Evolutionary conservation across 2,888 invertebrate genomes (phyloP).

Genomic region (Sinhomidia bicolor): DNA sequence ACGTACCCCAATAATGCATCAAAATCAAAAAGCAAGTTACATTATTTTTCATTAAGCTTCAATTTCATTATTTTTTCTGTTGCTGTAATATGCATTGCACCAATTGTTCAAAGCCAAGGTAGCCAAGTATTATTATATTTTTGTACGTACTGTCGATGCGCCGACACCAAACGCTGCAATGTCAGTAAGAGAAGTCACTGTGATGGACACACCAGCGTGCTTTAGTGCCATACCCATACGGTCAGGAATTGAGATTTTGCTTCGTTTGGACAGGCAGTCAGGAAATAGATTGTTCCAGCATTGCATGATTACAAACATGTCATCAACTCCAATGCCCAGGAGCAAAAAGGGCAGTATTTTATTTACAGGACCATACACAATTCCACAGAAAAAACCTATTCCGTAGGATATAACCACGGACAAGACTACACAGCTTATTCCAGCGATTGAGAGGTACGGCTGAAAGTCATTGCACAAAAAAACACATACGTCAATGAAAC

Average conservation of each 20-base stretch:
- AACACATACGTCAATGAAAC: slow-evolving; percentile 29
- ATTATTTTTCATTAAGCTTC: no score
- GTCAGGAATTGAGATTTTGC: slow-evolving; percentile 83
- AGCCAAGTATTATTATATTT: no score
- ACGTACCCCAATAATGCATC: no score
- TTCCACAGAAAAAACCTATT: slow-evolving; percentile 87
- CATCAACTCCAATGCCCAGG: slow-evolving; percentile 90
- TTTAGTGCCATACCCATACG: slow-evolving; percentile 88
- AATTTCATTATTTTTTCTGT: no score
- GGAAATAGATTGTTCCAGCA: slow-evolving; percentile 86
- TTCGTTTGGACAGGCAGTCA: slow-evolving; percentile 80
- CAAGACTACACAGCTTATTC: slow-evolving; percentile 88
- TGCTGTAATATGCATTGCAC: no score
- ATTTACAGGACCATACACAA: slow-evolving; percentile 91
- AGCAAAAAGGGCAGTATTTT: slow-evolving; percentile 90
- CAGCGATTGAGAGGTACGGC: slow-evolving; percentile 87
- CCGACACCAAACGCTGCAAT: slow-evolving; percentile 91
- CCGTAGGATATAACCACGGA: slow-evolving; percentile 88
- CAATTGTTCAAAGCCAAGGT: no score
- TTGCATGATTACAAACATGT: slow-evolving; percentile 92
- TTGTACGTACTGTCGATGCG: slow-evolving; percentile 86
- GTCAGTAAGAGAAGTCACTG: slow-evolving; percentile 91
- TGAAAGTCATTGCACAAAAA: slow-evolving; percentile 80
- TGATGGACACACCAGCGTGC: slow-evolving; percentile 92
- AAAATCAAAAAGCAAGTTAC: no score